These are phyloP conservation scores for Scatophagus argus DNA, from an alignment of 2,113 vertebrate genomes.

Conservation along the genomic window DNA sequence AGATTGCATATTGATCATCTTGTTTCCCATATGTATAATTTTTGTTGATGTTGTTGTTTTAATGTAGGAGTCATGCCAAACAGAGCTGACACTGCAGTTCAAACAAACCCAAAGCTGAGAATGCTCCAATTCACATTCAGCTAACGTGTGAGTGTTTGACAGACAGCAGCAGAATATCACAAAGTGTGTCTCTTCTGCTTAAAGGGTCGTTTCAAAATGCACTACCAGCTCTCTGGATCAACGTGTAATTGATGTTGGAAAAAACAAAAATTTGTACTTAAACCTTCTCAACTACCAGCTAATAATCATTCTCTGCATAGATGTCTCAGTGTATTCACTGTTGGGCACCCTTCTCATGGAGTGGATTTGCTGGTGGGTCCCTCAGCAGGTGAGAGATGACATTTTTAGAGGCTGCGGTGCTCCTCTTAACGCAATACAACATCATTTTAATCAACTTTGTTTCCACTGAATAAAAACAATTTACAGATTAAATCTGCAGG, in stretches of 20 bases:
- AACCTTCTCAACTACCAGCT: constrained; percentile 44
- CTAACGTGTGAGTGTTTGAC: constrained; percentile 29
- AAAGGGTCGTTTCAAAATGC: constrained; percentile 44
- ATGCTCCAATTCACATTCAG: constrained; percentile 49
- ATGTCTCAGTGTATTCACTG: constrained; percentile 67
- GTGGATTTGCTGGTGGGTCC: constrained; percentile 72
- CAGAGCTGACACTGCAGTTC: constrained; percentile 56
- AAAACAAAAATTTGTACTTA: constrained; percentile 29
- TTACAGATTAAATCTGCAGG: constrained; percentile 55
- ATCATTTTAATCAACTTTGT: constrained; percentile 31
- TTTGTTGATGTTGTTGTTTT: not conserved
- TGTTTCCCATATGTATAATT: constrained; percentile 36
- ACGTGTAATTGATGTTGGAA: constrained; percentile 14
- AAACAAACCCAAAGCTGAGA: constrained; percentile 46
- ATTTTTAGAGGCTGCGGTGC: constrained; percentile 44
- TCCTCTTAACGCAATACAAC: constrained; percentile 37
- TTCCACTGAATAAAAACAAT: constrained; percentile 32
- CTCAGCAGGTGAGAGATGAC: constrained; percentile 56
- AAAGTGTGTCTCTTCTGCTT: constrained; percentile 35
- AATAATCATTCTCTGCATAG: constrained; percentile 73
- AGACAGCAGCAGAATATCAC: constrained; percentile 47
- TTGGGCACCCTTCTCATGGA: constrained; percentile 59
- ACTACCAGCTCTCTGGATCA: constrained; percentile 32
- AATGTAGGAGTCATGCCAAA: constrained; percentile 21
- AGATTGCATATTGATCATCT: constrained; percentile 77